phyloP scores from a whole-genome alignment of 2,888 invertebrate species.

The Polyploca ridens region DNA sequence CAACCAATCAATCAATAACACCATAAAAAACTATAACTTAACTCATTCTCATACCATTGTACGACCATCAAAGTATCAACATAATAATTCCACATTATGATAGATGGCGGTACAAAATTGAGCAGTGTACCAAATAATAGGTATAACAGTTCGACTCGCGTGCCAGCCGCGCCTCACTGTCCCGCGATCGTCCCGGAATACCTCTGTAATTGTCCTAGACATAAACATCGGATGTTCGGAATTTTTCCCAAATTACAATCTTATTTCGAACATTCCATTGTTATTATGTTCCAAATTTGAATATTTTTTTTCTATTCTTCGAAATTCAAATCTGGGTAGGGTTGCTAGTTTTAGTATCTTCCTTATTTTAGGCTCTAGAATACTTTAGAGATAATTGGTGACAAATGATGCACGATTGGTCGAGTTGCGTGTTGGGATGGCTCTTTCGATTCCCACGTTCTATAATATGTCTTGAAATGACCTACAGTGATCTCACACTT shows the following conservation, averaged over 20 bases:
- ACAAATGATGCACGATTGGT: background rate
- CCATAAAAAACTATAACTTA: background rate
- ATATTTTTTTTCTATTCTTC: constrained; percentile 4
- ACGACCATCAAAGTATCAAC: constrained; percentile 11
- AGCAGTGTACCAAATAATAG: constrained; percentile 16
- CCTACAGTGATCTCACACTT: background rate
- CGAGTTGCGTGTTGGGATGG: background rate
- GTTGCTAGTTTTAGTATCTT: constrained; percentile 10
- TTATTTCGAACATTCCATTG: background rate
- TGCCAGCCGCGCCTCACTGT: constrained; percentile 29
- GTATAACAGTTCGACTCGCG: constrained; percentile 23
- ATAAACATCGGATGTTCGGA: constrained; percentile 45
- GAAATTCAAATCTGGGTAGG: constrained; percentile 7
- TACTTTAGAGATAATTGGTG: background rate
- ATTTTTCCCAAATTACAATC: constrained; percentile 57
- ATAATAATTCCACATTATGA: constrained; percentile 12
- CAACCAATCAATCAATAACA: constrained; percentile 10
- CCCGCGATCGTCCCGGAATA: constrained; percentile 46
- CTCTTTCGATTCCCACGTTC: background rate
- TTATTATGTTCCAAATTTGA: background rate
- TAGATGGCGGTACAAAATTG: constrained; percentile 17
- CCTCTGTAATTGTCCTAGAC: constrained; percentile 53
- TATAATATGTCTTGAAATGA: background rate
- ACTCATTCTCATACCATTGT: constrained; percentile 1
- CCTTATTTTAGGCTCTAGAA: constrained; percentile 26